Percentiles rank a stretch among this genome's conserved stretches.
Conservation (phyloP, 1,140 invertebrate genomes). For the Melipona quadrifasciata region DNA sequence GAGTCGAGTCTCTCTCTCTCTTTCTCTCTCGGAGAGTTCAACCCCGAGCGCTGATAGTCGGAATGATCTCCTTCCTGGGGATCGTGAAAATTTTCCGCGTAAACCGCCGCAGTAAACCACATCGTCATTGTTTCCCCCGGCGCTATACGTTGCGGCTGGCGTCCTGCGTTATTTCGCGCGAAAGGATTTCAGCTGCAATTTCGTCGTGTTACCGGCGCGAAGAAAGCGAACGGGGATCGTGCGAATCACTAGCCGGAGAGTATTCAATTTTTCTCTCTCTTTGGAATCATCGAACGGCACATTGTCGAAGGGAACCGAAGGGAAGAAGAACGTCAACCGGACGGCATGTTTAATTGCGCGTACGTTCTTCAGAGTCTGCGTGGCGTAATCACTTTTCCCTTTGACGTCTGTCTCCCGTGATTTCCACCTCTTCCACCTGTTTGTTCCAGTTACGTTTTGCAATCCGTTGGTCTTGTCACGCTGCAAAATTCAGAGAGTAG, state of each 20-base stretch:
- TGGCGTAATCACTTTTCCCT: too few species aligned
- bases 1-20: not conserved
- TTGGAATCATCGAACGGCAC: not conserved
- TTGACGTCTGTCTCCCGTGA: too few species aligned
- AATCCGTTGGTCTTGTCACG: too few species aligned
- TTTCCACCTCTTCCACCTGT: too few species aligned
- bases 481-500: too few species aligned
- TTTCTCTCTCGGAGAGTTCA: not conserved
- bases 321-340: too few species aligned
- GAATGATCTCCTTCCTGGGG: conserved; percentile 55
- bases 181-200: conserved; percentile 41
- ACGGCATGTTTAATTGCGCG: too few species aligned
- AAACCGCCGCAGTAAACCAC: conserved; percentile 33
- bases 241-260: not conserved
- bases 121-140: conserved; percentile 32
- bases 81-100: conserved; percentile 38
- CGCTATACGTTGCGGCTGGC: conserved; percentile 6
- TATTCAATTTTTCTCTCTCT: conserved; percentile 13
- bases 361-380: too few species aligned
- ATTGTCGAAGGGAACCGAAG: not conserved
- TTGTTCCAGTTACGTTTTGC: too few species aligned
- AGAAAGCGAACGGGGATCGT: conserved; percentile 6
- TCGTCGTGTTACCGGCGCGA: conserved; percentile 24
- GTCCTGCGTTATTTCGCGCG: conserved; percentile 14
- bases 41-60: conserved; percentile 21